A percentile compares a stretch with the other conserved stretches of the same genome.
These are phyloP conservation scores for Microctonus brassicae DNA, from an alignment of 2,888 invertebrate species.

Conservation along the genomic window DNA sequence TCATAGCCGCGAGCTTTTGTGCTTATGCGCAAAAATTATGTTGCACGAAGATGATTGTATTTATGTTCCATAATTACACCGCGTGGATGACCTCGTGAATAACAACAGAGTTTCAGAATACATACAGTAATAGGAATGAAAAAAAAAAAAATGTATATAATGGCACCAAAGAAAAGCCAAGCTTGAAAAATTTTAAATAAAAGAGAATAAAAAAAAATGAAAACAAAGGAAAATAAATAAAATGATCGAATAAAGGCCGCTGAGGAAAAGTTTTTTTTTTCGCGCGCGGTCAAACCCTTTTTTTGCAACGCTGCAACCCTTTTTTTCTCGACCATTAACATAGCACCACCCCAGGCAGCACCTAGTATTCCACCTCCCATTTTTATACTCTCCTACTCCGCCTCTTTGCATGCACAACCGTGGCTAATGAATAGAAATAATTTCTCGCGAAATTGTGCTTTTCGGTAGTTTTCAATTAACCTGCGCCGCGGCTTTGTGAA, in stretches of 20 bases:
- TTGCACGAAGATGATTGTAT: slow-evolving; percentile 36
- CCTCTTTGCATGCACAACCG: slow-evolving; percentile 39
- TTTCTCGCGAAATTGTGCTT: slow-evolving; percentile 56
- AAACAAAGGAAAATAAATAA: neutral
- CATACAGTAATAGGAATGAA: neutral
- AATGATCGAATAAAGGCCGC: slow-evolving; percentile 7
- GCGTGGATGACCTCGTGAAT: slow-evolving; percentile 1
- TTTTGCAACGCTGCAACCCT: slow-evolving; percentile 26
- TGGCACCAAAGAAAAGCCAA: slow-evolving; percentile 6
- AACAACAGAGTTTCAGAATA: slow-evolving; percentile 21
- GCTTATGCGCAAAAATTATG: slow-evolving; percentile 40
- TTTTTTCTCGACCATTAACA: slow-evolving; percentile 21
- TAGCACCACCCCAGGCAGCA: slow-evolving; percentile 16
- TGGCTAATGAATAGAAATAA: slow-evolving; percentile 69
- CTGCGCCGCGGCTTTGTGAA: slow-evolving; percentile 43
- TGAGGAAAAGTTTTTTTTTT: slow-evolving; percentile 33
- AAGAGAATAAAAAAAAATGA: slow-evolving; percentile 2
- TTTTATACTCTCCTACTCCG: slow-evolving; percentile 1
- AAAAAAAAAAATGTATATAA: slow-evolving; percentile 9
- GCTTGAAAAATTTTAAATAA: slow-evolving; percentile 25
- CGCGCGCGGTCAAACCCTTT: slow-evolving; percentile 23
- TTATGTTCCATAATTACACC: slow-evolving; percentile 39
- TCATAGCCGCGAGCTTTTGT: slow-evolving; percentile 35
- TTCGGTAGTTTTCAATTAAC: slow-evolving; percentile 54
- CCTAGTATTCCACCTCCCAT: slow-evolving; percentile 34